Conservation (phyloP, 2,888 invertebrate species). For the Euproctis similis region DNA sequence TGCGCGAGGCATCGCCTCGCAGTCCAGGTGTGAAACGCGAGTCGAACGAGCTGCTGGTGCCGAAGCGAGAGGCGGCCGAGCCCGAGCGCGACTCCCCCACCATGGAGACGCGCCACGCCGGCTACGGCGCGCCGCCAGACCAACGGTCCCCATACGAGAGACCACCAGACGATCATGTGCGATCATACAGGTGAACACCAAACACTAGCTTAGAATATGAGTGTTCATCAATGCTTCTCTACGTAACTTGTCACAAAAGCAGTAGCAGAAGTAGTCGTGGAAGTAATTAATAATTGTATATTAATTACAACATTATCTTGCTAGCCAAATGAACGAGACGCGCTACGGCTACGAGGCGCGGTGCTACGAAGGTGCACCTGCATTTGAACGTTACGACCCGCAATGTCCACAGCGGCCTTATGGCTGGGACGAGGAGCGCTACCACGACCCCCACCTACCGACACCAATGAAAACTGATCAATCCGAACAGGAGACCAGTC, state of each 20-base stretch:
- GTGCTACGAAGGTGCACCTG: constrained; percentile 70
- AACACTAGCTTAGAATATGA: no score
- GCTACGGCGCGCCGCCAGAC: constrained; percentile 80
- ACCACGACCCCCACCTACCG: constrained; percentile 75
- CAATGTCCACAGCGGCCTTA: constrained; percentile 69
- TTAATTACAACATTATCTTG: constrained; percentile 9
- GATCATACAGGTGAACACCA: constrained; percentile 77
- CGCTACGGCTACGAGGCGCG: constrained; percentile 72
- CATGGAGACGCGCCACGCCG: constrained; percentile 81
- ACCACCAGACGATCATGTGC: constrained; percentile 77
- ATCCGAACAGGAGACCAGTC: constrained; percentile 78
- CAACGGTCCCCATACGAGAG: constrained; percentile 82
- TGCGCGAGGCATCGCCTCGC: constrained; percentile 51
- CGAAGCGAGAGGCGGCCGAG: constrained; percentile 80
- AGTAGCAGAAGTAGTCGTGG: no score
- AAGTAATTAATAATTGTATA: no score
- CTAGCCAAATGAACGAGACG: constrained; percentile 77
- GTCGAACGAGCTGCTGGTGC: constrained; percentile 77
- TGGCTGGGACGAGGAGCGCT: constrained; percentile 76
- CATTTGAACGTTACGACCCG: constrained; percentile 72
- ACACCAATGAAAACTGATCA: constrained; percentile 82
- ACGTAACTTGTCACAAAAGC: no score
- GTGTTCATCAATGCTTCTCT: no score
- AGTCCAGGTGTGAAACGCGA: constrained; percentile 67
- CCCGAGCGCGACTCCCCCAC: constrained; percentile 83